Conservation (phyloP, 1,140 invertebrate species). For the Diorhabda sublineata region DNA sequence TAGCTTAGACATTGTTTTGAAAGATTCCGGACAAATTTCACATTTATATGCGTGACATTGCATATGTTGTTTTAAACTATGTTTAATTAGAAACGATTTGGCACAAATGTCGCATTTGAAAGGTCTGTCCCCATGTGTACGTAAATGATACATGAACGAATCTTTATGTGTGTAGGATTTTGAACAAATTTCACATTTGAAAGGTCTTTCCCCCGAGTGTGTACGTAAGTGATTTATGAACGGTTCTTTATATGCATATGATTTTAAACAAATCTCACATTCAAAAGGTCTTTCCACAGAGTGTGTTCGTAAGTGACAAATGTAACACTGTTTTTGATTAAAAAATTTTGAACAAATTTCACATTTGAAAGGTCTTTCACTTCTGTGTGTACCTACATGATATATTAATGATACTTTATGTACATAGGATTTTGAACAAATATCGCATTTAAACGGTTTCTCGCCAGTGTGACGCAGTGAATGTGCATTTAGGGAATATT, state of each 20-base stretch:
- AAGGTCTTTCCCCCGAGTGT: slow-evolving; percentile 53
- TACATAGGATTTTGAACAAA: neutral
- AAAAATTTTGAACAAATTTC: too few species aligned
- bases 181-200: slow-evolving; percentile 50
- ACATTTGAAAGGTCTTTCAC: too few species aligned
- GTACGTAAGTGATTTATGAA: slow-evolving; percentile 53
- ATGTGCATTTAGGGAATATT: neutral
- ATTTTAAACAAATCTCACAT: slow-evolving; percentile 52
- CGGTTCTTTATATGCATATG: slow-evolving; percentile 51
- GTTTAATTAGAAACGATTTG: slow-evolving; percentile 38
- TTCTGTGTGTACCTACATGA: too few species aligned
- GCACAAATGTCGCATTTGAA: slow-evolving; percentile 66
- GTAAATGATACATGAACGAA: slow-evolving; percentile 29
- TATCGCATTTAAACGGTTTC: neutral
- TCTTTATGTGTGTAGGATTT: slow-evolving; percentile 44
- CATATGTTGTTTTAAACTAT: too few species aligned
- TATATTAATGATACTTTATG: neutral
- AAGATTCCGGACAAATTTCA: too few species aligned
- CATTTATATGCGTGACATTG: too few species aligned
- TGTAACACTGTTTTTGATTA: too few species aligned
- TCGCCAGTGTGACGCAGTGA: too few species aligned
- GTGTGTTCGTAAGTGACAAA: too few species aligned
- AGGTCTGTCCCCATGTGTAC: slow-evolving; percentile 65
- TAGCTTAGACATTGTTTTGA: too few species aligned
- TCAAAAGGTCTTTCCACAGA: slow-evolving; percentile 47